Evolutionary conservation across 2,888 invertebrate species (phyloP), one percentile per base, ranked within the genome.

Genomic region (Balanococcus diminutus): DNA sequence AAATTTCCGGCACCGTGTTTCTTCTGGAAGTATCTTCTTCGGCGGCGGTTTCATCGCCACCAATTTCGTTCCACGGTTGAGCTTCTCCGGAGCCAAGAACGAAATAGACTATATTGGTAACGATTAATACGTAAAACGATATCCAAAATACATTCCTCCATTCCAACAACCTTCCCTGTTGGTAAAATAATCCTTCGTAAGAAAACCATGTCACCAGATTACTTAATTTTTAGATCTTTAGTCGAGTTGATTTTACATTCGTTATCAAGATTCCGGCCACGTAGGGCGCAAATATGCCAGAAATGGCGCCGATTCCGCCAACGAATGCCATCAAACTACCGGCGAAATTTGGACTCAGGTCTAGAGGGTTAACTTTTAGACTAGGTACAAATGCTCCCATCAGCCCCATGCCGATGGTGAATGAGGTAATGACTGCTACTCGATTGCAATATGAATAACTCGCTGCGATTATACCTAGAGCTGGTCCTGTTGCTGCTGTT

Each of bases 131-230:
- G 0, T 89, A 93, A 9, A 95, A 92, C n/a, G 95, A 93, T 67
- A 96, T 93, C 94, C 96, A 95, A 89, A 96, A 96, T 0, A 96
- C 95, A 0, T 92, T 89, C 16, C 94, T 91, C 96, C 96, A 96
- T 90, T 95, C 93, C 36, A 90, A 89, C 25, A 94, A 88, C 87
- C 88, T 88, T 51, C 88, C 88, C 89, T 89, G 87, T n/a, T n/a
- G n/a, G n/a, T n/a, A n/a, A n/a, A n/a, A n/a, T n/a, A n/a, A n/a
- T n/a, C n/a, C n/a, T n/a, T n/a, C n/a, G n/a, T n/a, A n/a, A n/a
- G n/a, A n/a, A n/a, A n/a, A n/a, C n/a, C n/a, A n/a, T n/a, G n/a
- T n/a, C n/a, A n/a, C n/a, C n/a, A n/a, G n/a, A 61, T 61, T 25
- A 61, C 25, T n/a, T 16, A 61, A 82, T 22, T 14, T 3, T 51